These are phyloP conservation scores for Callorhinus ursinus DNA, from an alignment of 2,113 vertebrate species.

Conservation along the genomic window DNA sequence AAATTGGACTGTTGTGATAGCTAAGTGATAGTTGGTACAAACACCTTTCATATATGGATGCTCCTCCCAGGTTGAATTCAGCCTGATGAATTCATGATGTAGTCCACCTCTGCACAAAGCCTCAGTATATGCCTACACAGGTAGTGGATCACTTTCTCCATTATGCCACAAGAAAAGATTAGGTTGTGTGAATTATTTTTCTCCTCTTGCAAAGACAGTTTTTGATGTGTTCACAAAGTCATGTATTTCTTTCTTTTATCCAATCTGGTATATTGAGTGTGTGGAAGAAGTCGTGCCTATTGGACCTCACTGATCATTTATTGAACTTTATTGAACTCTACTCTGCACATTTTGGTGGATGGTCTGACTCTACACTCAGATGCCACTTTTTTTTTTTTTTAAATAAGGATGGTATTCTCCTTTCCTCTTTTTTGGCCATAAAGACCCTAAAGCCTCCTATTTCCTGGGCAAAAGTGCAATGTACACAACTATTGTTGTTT, in stretches of 20 bases:
- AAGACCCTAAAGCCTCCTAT: background rate
- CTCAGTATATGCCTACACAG: too few relatives aligned
- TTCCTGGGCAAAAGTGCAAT: background rate
- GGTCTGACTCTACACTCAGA: background rate
- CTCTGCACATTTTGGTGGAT: background rate
- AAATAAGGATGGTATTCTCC: background rate
- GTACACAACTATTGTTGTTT: background rate
- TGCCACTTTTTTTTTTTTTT: background rate
- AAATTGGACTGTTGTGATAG: background rate
- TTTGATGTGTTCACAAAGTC: constrained; percentile 50
- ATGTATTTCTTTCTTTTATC: constrained; percentile 72
- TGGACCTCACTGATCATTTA: background rate
- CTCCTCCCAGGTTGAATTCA: background rate
- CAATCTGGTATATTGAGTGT: background rate
- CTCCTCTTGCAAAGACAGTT: constrained; percentile 60
- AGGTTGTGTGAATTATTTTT: background rate
- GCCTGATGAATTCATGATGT: too few relatives aligned
- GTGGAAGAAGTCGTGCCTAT: background rate
- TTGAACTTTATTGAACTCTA: background rate
- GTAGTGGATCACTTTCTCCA: background rate
- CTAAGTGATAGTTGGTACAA: background rate
- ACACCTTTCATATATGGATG: background rate
- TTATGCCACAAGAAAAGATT: background rate
- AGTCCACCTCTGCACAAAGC: too few relatives aligned
- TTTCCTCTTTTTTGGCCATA: background rate